A percentile compares a stretch with the other conserved stretches of the same genome.
Conservation (phyloP, 2,888 invertebrate genomes). For the Habrosyne pyritoides region DNA sequence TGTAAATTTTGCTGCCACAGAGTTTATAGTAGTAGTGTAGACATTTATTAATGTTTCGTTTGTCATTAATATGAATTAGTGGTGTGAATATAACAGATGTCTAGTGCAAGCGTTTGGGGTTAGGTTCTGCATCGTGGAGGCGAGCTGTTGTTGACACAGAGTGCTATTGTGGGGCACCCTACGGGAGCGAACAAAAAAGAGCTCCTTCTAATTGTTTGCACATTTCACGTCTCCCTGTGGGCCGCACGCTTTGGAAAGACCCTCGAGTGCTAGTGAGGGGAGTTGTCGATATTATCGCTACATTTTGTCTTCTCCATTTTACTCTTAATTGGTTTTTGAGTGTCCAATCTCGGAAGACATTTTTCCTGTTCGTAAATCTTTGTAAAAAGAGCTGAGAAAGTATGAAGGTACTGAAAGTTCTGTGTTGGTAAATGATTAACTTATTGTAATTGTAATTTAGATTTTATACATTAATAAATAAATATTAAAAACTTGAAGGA, state of each 20-base stretch:
- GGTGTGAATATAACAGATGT: slow-evolving; percentile 74
- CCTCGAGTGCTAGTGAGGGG: slow-evolving; percentile 32
- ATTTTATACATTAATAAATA: too few relatives aligned
- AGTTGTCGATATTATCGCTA: slow-evolving; percentile 17
- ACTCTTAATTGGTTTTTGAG: slow-evolving; percentile 9
- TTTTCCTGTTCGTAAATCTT: not conserved
- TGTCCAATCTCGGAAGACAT: not conserved
- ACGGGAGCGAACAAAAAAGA: slow-evolving; percentile 64
- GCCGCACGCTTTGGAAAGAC: slow-evolving; percentile 42
- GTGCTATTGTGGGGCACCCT: slow-evolving; percentile 69
- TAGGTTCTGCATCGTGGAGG: slow-evolving; percentile 58
- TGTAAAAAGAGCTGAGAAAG: not conserved
- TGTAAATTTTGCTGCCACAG: not conserved
- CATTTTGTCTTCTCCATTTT: slow-evolving; percentile 16
- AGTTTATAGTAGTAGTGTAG: slow-evolving; percentile 2
- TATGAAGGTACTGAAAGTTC: too few relatives aligned
- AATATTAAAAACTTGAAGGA: too few relatives aligned
- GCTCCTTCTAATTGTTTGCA: slow-evolving; percentile 80
- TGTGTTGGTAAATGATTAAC: too few relatives aligned
- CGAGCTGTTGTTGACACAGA: slow-evolving; percentile 69
- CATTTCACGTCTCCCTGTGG: slow-evolving; percentile 68
- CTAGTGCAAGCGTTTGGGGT: slow-evolving; percentile 54
- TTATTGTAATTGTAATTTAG: too few relatives aligned
- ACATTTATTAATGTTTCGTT: slow-evolving; percentile 9
- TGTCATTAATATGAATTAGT: slow-evolving; percentile 39